Evolutionary conservation across 2,113 vertebrate genomes (phyloP).

Genomic region (Phylloscopus trochilus): DNA sequence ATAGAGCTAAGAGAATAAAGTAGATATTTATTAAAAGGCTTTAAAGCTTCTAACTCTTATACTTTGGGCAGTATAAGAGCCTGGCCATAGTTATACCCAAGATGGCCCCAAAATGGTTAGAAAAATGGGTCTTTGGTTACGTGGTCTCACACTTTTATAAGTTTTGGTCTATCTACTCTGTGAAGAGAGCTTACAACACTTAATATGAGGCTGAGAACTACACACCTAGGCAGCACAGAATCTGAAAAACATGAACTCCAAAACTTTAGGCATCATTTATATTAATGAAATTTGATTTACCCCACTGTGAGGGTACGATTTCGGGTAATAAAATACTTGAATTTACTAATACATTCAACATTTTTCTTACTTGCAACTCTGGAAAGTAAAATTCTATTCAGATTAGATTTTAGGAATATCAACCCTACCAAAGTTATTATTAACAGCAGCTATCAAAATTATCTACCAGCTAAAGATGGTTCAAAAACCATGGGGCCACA

Average conservation of each 20-base stretch:
- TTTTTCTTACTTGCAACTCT: background rate
- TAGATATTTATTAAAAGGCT: background rate
- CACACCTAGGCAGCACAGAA: background rate
- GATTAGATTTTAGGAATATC: background rate
- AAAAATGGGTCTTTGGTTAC: background rate
- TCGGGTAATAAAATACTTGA: background rate
- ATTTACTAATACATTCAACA: background rate
- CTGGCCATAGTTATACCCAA: background rate
- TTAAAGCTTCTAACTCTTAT: background rate
- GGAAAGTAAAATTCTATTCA: background rate
- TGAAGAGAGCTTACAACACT: background rate
- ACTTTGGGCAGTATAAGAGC: background rate
- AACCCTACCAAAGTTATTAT: background rate
- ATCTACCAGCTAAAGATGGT: background rate
- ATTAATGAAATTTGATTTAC: background rate
- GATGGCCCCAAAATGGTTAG: background rate
- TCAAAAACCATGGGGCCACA: background rate
- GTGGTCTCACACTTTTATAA: background rate
- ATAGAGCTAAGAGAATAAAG: background rate
- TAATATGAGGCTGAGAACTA: background rate
- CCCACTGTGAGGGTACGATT: background rate
- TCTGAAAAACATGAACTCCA: background rate
- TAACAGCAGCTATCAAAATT: background rate
- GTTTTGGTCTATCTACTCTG: background rate
- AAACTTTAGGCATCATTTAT: background rate